phyloP scores from a whole-genome alignment of 2,113 vertebrate species.

The Callopanchax toddi region DNA sequence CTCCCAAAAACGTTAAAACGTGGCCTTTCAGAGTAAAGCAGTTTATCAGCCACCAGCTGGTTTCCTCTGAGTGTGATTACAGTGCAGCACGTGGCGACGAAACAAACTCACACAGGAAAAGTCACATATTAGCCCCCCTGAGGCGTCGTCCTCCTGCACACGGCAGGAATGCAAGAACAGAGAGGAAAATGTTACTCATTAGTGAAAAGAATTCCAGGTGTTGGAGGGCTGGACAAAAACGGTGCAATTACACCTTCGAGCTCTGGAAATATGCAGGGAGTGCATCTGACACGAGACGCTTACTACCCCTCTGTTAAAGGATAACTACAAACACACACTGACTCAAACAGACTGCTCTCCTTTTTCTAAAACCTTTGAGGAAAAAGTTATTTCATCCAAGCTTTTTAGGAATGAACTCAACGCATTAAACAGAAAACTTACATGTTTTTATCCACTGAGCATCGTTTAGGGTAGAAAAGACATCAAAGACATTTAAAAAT shows the following conservation, averaged over 20 bases:
- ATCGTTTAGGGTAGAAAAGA: no score
- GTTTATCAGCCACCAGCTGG: conserved; percentile 47
- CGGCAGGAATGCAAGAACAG: conserved; percentile 61
- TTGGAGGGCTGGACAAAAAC: conserved; percentile 30
- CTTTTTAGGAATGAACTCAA: no score
- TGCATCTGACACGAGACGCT: not conserved
- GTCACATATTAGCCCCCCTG: conserved; percentile 35
- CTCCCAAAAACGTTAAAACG: not conserved
- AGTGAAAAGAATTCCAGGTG: conserved; percentile 71
- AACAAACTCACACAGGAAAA: conserved; percentile 16
- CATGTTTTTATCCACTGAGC: no score
- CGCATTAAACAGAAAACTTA: no score
- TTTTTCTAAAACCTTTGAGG: not conserved
- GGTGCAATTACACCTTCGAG: not conserved
- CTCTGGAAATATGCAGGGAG: not conserved
- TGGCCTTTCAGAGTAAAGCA: not conserved
- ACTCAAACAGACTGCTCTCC: no score
- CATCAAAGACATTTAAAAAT: no score
- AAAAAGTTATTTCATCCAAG: no score
- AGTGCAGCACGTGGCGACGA: conserved; percentile 27
- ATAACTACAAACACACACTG: no score
- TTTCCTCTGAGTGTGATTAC: conserved; percentile 50
- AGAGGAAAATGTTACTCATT: conserved; percentile 68
- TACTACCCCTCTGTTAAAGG: no score
- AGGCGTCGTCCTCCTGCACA: not conserved